Evolutionary conservation across 1,140 invertebrate species (phyloP).

Genomic region (Papilio helenus): DNA sequence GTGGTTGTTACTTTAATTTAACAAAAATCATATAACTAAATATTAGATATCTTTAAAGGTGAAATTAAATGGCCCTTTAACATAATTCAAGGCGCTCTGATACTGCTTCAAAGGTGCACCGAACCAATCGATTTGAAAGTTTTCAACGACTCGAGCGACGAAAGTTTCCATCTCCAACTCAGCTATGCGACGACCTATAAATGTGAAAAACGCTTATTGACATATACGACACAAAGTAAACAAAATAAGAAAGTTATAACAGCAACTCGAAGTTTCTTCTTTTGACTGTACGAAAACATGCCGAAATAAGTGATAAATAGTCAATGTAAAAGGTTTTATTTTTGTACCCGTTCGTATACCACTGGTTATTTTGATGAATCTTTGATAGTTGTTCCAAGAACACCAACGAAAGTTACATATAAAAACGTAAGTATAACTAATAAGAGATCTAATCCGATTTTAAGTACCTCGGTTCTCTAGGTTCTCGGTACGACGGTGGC

Average conservation of each 20-base stretch:
- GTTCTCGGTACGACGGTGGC: no score
- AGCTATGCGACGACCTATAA: constrained; percentile 86
- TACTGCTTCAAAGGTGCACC: constrained; percentile 60
- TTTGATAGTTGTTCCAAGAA: no score
- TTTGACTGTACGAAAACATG: background rate
- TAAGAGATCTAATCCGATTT: no score
- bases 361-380: no score
- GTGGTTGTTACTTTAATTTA: no score
- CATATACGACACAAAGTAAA: background rate
- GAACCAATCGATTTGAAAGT: constrained; percentile 83
- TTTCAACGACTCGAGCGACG: constrained; percentile 84
- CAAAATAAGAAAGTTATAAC: background rate
- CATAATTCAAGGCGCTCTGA: constrained; percentile 65
- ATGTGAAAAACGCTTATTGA: constrained; percentile 16
- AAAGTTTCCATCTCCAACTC: constrained; percentile 88
- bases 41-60: constrained; percentile 69
- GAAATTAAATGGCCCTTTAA: constrained; percentile 70
- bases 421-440: no score
- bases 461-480: no score
- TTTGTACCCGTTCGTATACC: no score
- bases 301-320: no score
- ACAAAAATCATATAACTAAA: background rate
- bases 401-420: no score
- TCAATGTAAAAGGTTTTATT: no score
- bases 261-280: background rate